phyloP scores from a whole-genome alignment of 2,113 vertebrate genomes.

The Pleuronectes platessa region DNA sequence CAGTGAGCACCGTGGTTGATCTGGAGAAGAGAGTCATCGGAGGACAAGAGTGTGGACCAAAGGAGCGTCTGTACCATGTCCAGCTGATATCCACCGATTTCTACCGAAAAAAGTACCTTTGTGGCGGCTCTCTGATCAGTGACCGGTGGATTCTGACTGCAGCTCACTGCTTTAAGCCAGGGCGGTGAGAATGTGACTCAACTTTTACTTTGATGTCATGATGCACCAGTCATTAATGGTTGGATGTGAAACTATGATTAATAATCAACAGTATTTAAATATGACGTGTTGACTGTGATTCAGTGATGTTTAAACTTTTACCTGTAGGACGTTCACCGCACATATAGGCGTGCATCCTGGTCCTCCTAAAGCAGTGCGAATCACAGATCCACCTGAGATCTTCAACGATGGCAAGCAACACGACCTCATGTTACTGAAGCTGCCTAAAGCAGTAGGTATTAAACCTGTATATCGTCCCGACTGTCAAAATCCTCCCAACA shows the following conservation, averaged over 20 bases:
- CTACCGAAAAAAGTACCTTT: neutral
- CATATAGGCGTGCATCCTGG: neutral
- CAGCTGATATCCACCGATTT: rapidly evolving
- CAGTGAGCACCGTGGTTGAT: conserved; percentile 4
- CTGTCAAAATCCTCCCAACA: neutral
- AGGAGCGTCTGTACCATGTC: neutral
- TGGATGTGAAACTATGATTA: too few species aligned
- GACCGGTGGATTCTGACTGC: conserved; percentile 39
- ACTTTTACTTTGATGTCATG: too few species aligned
- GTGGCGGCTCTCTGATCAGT: conserved; percentile 44
- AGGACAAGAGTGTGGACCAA: rapidly evolving
- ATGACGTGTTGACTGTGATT: neutral
- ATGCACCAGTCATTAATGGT: too few species aligned
- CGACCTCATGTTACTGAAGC: conserved; percentile 39
- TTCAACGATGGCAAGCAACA: neutral
- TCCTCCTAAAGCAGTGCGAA: neutral
- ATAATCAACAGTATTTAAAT: too few species aligned
- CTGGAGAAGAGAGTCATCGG: conserved; percentile 27
- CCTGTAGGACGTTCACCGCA: conserved; percentile 11
- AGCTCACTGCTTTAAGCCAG: conserved; percentile 9
- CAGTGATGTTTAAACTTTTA: neutral
- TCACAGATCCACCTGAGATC: neutral
- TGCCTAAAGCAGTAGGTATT: rapidly evolving
- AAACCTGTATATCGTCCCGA: neutral
- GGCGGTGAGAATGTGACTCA: neutral